Base-by-base conservation (phyloP, 2,113 vertebrate species). In the Alethe diademata region DNA sequence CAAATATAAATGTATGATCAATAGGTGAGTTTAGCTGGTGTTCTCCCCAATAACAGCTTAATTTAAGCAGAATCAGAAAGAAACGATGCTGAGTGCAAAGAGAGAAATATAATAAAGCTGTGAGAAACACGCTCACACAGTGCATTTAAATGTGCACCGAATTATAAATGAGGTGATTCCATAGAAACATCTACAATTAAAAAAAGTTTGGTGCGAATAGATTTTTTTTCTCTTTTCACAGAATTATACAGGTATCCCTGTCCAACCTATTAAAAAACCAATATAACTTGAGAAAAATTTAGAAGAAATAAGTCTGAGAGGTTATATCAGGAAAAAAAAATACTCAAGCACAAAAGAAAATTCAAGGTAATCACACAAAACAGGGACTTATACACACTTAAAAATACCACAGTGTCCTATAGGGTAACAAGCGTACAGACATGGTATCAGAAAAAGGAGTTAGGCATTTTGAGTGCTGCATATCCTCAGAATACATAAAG, bases 191-290 rank as follows among this genome's bases (percentile, higher is more conserved):
- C 54, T 62, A 78, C 66, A 61, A 58, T 50, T 35, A 26, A 61
- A 87, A 83, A 78, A 90, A 53, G 12, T 81, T 88, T 62, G 11
- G 24, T 76, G 72, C 60, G 69, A 90, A 64, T 47, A 91, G 45
- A 54, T 87, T 40, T 91, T 91, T 35, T 92, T 92, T 92, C 61
- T 92, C n/a, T 60, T 53, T 84, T 81, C 36, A 45, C 51, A 93
- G 75, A 80, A 85, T 91, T 94, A 45, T 48, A 48, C n/a, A 80
- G 51, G 51, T 82, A 75, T 81, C 42, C 45, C 35, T 36, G 19
- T 70, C 61, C 10, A 29, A 35, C 7, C 11, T n/a, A 53, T 57
- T 70, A 7, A 10, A 54, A 75, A 47, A 22, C 5, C 5, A 61
- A 35, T 13, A 28, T 12, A 48, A 8, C 15, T 71, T 61, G n/a